phyloP scores from a whole-genome alignment of 2,797 vertebrate species.

The Acanthurus lineatus region DNA sequence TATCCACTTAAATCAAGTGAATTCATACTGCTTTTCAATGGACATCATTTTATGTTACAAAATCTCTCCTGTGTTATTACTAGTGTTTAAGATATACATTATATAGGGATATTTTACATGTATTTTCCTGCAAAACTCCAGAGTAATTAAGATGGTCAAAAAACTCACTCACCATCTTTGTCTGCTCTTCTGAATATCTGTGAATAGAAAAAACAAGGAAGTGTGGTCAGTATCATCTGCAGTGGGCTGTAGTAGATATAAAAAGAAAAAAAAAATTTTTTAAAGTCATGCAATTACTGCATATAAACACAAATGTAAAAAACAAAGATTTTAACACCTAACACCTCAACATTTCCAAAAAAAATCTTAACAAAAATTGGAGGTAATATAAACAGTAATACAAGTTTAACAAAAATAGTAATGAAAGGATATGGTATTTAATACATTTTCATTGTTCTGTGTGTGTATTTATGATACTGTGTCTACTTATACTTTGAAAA shows the following conservation, averaged over 20 bases:
- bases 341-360: too few relatives aligned
- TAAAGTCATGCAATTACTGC: neutral
- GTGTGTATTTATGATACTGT: too few relatives aligned
- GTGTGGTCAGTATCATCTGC: neutral
- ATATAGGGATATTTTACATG: neutral
- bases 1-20: neutral
- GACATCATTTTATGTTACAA: neutral
- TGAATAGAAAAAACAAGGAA: constrained; percentile 51
- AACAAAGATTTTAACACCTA: too few relatives aligned
- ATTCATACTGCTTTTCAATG: too few relatives aligned
- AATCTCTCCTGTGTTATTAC: neutral
- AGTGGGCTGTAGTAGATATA: neutral
- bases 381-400: too few relatives aligned
- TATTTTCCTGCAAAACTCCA: neutral
- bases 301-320: neutral
- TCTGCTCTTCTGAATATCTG: constrained; percentile 85
- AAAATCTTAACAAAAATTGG: too few relatives aligned
- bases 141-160: neutral
- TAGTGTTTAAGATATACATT: neutral
- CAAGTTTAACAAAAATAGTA: too few relatives aligned
- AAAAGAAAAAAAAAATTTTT: neutral
- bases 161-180: constrained; percentile 79
- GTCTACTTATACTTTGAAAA: too few relatives aligned
- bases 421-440: too few relatives aligned
- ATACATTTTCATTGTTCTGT: too few relatives aligned